These are phyloP conservation scores for Charadrius vociferus DNA, from an alignment of 2,113 vertebrate genomes.

Conservation along the genomic window DNA sequence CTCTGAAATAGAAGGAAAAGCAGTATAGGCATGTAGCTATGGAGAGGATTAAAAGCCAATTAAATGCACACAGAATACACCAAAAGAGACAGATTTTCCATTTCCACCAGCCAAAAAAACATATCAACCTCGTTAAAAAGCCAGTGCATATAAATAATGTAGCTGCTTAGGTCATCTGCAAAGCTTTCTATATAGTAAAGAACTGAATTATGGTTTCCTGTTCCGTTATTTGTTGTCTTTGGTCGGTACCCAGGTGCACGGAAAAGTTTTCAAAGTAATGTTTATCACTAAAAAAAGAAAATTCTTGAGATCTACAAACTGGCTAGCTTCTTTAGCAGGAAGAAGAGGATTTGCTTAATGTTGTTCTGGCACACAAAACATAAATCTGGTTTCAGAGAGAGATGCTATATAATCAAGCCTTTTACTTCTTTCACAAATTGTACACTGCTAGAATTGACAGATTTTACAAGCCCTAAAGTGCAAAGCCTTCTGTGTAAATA, in stretches of 20 bases:
- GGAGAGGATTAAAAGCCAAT: not conserved
- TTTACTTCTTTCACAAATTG: constrained; percentile 7
- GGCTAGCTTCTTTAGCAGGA: constrained; percentile 46
- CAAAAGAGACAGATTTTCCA: constrained; percentile 34
- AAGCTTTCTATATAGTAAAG: constrained; percentile 49
- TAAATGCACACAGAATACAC: constrained; percentile 8
- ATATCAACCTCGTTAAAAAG: not conserved
- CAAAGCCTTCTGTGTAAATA: constrained; percentile 15
- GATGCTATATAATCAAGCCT: not conserved
- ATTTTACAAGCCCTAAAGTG: constrained; percentile 17
- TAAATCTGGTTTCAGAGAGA: constrained; percentile 42
- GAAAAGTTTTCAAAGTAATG: constrained; percentile 53
- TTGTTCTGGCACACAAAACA: constrained; percentile 47
- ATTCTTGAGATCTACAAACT: constrained; percentile 9
- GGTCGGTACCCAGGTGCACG: constrained; percentile 59
- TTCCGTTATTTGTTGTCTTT: constrained; percentile 58
- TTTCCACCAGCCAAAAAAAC: not conserved
- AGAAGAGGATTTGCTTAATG: constrained; percentile 58
- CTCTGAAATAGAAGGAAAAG: constrained; percentile 6
- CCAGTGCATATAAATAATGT: constrained; percentile 5
- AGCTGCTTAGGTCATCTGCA: constrained; percentile 18
- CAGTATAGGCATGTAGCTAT: not conserved
- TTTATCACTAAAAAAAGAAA: constrained; percentile 53
- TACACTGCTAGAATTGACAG: not conserved
- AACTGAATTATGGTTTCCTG: constrained; percentile 58